A percentile compares a stretch with the other conserved stretches of the same genome.
Evolutionary conservation across 1,140 invertebrate species (phyloP).

Genomic region (Pissodes strobi): DNA sequence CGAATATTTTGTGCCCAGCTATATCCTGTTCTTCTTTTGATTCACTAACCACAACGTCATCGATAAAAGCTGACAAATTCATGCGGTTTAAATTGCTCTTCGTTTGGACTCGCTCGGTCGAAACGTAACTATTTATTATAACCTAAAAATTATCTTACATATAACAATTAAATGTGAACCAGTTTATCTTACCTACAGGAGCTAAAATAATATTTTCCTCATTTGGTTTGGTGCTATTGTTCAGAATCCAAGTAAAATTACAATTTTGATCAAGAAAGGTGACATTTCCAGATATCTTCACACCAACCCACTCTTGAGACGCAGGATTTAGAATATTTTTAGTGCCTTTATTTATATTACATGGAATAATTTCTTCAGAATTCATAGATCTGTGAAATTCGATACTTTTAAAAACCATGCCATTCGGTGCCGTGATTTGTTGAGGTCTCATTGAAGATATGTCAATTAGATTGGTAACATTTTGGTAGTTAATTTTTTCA

Average conservation of each 20-base stretch:
- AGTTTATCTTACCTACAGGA: slow-evolving; percentile 25
- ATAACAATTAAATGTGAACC: neutral
- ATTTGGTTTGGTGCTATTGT: slow-evolving; percentile 39
- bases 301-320: slow-evolving; percentile 30
- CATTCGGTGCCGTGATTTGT: slow-evolving; percentile 26
- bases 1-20: slow-evolving; percentile 33
- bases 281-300: slow-evolving; percentile 38
- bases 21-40: slow-evolving; percentile 40
- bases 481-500: slow-evolving; percentile 44
- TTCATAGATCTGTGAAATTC: slow-evolving; percentile 35
- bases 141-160: slow-evolving; percentile 34
- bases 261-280: slow-evolving; percentile 36
- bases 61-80: slow-evolving; percentile 42
- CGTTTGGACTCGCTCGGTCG: slow-evolving; percentile 34
- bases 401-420: slow-evolving; percentile 29
- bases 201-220: slow-evolving; percentile 33
- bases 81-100: slow-evolving; percentile 41
- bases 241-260: slow-evolving; percentile 36
- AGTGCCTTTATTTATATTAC: slow-evolving; percentile 38
- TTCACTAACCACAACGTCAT: slow-evolving; percentile 45
- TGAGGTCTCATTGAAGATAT: slow-evolving; percentile 34
- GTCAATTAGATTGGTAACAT: slow-evolving; percentile 41
- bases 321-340: slow-evolving; percentile 38
- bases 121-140: slow-evolving; percentile 32
- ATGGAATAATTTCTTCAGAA: slow-evolving; percentile 30